phyloP scores from a whole-genome alignment of 2,113 vertebrate genomes.

The Tretioscincus oriximinensis region DNA sequence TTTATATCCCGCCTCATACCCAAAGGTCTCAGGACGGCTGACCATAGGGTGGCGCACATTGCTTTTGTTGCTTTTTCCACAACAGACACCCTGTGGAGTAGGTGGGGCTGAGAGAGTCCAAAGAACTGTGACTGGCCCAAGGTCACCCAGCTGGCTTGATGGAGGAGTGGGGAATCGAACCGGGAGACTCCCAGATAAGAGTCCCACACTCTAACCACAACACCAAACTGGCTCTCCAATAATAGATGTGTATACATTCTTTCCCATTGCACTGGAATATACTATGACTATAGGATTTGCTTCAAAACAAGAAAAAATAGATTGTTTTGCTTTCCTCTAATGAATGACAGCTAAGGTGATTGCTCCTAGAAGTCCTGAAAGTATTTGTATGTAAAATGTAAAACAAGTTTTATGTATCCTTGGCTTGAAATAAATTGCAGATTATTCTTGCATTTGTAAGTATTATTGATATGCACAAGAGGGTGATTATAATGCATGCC shows the following conservation, averaged over 20 bases:
- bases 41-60: no score
- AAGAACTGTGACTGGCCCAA: no score
- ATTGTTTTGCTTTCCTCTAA: not conserved
- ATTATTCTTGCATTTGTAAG: not conserved
- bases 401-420: not conserved
- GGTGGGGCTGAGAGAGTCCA: no score
- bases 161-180: no score
- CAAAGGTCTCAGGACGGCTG: no score
- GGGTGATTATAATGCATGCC: not conserved
- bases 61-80: no score
- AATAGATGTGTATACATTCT: not conserved
- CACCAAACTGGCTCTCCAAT: no score
- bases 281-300: not conserved
- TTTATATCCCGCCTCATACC: no score
- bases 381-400: not conserved
- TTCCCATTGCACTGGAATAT: not conserved
- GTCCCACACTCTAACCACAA: no score
- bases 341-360: rapidly evolving
- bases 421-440: slow-evolving; percentile 16
- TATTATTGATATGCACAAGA: slow-evolving; percentile 16
- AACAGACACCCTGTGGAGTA: no score
- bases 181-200: no score
- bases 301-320: slow-evolving; percentile 9
- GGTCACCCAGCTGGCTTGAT: no score
- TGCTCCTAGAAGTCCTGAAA: not conserved